Percentiles rank a stretch among this genome's conserved stretches.
These are phyloP conservation scores for Nasonia oneida DNA, from an alignment of 2,888 invertebrate species.

Conservation along the genomic window DNA sequence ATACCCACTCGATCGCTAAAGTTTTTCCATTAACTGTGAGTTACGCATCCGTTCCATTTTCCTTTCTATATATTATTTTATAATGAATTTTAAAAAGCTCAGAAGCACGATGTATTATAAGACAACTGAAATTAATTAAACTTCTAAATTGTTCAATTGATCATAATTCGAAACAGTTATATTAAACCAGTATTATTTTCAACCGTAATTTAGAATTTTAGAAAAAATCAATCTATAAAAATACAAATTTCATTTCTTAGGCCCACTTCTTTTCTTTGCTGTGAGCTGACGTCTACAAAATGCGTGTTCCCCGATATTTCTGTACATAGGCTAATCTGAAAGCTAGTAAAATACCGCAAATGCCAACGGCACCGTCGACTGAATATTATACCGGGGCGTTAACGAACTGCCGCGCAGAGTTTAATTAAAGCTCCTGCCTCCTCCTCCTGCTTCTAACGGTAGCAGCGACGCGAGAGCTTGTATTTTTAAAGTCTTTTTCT, in stretches of 20 bases:
- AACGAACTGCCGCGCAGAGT: slow-evolving; percentile 53
- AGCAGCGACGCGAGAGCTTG: slow-evolving; percentile 4
- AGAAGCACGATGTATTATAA: not conserved
- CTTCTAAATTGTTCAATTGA: not conserved
- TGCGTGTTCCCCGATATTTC: slow-evolving; percentile 60
- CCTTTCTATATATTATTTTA: not conserved
- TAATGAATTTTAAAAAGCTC: slow-evolving; percentile 10
- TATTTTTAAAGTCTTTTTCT: slow-evolving; percentile 52
- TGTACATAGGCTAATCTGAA: slow-evolving; percentile 63
- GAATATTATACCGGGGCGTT: slow-evolving; percentile 51
- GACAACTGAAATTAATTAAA: not conserved
- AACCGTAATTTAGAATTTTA: no score
- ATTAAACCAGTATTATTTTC: no score
- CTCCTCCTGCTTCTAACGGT: not conserved
- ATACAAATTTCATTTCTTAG: not conserved
- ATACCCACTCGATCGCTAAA: slow-evolving; percentile 16
- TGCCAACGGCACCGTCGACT: not conserved
- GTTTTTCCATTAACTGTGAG: slow-evolving; percentile 26
- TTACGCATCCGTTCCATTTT: not conserved
- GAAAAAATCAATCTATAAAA: not conserved
- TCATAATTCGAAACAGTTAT: no score
- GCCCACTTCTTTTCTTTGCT: not conserved
- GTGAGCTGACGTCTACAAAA: not conserved
- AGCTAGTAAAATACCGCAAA: slow-evolving; percentile 40
- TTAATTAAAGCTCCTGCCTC: slow-evolving; percentile 60